Evolutionary conservation across 1,140 invertebrate genomes (phyloP).

Genomic region (Frieseomelitta varia): DNA sequence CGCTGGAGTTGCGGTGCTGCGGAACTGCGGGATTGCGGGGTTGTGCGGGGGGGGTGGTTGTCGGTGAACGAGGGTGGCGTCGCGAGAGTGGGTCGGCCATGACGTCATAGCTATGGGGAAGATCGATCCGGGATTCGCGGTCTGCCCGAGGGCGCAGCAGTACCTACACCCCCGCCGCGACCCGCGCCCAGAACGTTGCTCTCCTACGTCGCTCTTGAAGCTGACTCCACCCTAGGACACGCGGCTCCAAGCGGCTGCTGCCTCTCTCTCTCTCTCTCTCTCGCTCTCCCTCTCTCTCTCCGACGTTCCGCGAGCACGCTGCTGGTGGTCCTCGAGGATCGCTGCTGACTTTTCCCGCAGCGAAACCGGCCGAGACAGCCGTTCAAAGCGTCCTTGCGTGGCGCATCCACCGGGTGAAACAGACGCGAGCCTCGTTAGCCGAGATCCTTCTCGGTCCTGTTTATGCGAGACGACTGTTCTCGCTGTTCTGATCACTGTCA

Average conservation of each 20-base stretch:
- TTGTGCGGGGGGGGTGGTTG: constrained; percentile 29
- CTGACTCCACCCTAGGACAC: constrained; percentile 50
- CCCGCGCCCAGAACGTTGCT: constrained; percentile 24
- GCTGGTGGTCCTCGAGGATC: background rate
- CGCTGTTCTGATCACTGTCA: background rate
- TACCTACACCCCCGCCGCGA: constrained; percentile 17
- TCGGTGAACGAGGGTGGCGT: constrained; percentile 53
- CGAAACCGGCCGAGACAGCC: background rate
- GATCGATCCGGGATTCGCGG: constrained; percentile 69
- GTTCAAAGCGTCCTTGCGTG: background rate
- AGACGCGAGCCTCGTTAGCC: background rate
- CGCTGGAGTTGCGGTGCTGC: constrained; percentile 57
- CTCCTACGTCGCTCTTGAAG: constrained; percentile 38
- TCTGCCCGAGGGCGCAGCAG: constrained; percentile 64
- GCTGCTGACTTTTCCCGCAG: constrained; percentile 16
- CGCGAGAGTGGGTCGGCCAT: constrained; percentile 67
- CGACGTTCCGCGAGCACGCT: background rate
- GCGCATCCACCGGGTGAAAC: background rate
- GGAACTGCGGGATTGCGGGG: constrained; percentile 48
- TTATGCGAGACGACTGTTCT: background rate
- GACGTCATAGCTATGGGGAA: constrained; percentile 66
- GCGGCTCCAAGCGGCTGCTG: background rate
- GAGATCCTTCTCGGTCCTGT: background rate
- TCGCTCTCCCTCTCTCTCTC: no score
- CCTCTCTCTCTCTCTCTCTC: background rate